A percentile compares a stretch with the other conserved stretches of the same genome.
phyloP scores from a whole-genome alignment of 2,797 vertebrate species.

The Gymnoscopelus braueri region DNA sequence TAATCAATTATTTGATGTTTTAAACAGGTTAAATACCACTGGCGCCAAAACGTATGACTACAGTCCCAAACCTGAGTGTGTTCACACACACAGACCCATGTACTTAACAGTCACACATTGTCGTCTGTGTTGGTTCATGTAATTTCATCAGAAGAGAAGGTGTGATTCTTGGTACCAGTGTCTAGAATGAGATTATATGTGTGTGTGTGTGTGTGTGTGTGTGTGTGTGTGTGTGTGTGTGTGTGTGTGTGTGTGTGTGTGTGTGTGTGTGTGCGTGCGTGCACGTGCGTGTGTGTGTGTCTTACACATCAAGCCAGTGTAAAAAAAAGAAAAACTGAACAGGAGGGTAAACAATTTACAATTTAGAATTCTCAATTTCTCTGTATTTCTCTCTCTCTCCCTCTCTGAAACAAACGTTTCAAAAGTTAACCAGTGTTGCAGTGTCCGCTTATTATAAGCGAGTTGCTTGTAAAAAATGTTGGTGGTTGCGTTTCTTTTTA shows the following conservation, averaged over 20 bases:
- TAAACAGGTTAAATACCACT: too few relatives aligned
- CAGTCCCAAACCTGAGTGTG: background rate
- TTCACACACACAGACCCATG: background rate
- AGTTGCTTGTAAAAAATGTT: too few relatives aligned
- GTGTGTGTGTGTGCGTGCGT: background rate
- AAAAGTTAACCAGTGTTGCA: too few relatives aligned
- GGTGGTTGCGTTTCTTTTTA: too few relatives aligned
- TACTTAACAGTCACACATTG: background rate
- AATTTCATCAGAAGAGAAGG: background rate
- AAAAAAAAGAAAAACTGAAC: background rate
- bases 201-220: constrained; percentile 2
- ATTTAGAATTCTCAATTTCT: too few relatives aligned
- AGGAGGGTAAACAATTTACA: background rate
- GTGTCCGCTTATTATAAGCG: too few relatives aligned
- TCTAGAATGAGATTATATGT: background rate
- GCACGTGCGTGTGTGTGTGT: too few relatives aligned
- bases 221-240: background rate
- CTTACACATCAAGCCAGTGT: background rate
- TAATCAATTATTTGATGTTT: too few relatives aligned
- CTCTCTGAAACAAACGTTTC: too few relatives aligned
- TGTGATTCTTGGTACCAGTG: too few relatives aligned
- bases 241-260: background rate
- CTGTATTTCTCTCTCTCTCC: too few relatives aligned
- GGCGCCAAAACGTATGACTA: too few relatives aligned
- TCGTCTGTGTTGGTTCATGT: background rate